These are phyloP conservation scores for Drosophila serrata DNA, from an alignment of 1,140 invertebrate species.

Conservation along the genomic window DNA sequence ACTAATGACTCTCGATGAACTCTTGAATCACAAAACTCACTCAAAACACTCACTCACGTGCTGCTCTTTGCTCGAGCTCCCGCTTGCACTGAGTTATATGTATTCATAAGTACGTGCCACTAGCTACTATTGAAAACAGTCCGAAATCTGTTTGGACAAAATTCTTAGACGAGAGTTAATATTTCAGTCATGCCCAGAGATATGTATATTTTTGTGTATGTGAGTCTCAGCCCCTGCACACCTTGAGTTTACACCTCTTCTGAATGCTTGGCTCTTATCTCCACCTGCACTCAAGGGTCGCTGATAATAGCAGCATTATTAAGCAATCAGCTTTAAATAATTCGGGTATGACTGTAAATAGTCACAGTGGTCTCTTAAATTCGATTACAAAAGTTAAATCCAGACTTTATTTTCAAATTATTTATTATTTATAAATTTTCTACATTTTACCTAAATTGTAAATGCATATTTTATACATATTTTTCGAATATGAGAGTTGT, in stretches of 20 bases:
- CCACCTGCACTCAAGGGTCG: constrained; percentile 16
- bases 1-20: constrained; percentile 79
- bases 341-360: constrained; percentile 18
- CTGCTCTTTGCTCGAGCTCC: constrained; percentile 7
- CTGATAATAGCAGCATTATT: constrained; percentile 36
- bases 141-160: constrained; percentile 19
- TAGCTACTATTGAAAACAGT: constrained; percentile 1
- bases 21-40: constrained; percentile 43
- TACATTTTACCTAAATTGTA: too few relatives aligned
- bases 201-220: neutral
- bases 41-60: constrained; percentile 26
- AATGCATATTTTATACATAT: too few relatives aligned
- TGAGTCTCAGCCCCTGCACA: neutral
- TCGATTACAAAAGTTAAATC: neutral
- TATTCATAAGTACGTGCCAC: constrained; percentile 31
- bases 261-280: constrained; percentile 45
- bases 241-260: constrained; percentile 45
- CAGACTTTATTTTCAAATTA: neutral
- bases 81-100: constrained; percentile 15
- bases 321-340: constrained; percentile 43
- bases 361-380: neutral
- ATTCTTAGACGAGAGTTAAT: constrained; percentile 25
- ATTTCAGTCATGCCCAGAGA: constrained; percentile 35
- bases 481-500: too few relatives aligned
- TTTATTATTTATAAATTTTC: neutral